phyloP scores from a whole-genome alignment of 1,140 invertebrate genomes.

The Drosophila elegans region DNA sequence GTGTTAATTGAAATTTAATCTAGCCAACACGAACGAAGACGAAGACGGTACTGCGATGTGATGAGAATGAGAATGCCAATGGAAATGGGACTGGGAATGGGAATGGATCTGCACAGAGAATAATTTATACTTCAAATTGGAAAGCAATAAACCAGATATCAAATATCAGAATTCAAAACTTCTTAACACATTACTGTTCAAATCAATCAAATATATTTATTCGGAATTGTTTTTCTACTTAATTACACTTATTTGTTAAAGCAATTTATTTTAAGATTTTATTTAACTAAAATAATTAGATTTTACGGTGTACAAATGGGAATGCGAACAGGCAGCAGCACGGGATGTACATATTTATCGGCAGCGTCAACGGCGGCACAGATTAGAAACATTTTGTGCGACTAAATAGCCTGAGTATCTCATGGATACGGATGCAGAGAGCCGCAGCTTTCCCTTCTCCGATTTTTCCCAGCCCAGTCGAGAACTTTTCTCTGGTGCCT shows the following conservation, averaged over 20 bases:
- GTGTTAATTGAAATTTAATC: slow-evolving; percentile 78
- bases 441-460: slow-evolving; percentile 36
- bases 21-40: slow-evolving; percentile 58
- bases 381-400: slow-evolving; percentile 73
- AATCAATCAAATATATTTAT: no score
- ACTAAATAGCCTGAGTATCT: slow-evolving; percentile 63
- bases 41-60: slow-evolving; percentile 30
- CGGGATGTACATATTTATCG: slow-evolving; percentile 63
- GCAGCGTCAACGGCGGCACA: slow-evolving; percentile 52
- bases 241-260: no score
- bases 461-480: slow-evolving; percentile 23
- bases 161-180: no score
- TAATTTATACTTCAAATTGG: neutral
- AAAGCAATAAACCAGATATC: neutral
- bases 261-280: no score
- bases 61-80: slow-evolving; percentile 35
- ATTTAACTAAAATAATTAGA: no score
- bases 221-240: no score
- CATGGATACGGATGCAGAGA: slow-evolving; percentile 65
- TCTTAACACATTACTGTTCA: no score
- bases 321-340: slow-evolving; percentile 21
- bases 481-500: slow-evolving; percentile 17
- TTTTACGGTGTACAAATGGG: neutral
- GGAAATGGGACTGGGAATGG: slow-evolving; percentile 31
- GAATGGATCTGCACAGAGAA: slow-evolving; percentile 2